Evolutionary conservation across 2,113 vertebrate species (phyloP), one percentile per base, ranked within the genome.

Genomic region (Perca fluviatilis): DNA sequence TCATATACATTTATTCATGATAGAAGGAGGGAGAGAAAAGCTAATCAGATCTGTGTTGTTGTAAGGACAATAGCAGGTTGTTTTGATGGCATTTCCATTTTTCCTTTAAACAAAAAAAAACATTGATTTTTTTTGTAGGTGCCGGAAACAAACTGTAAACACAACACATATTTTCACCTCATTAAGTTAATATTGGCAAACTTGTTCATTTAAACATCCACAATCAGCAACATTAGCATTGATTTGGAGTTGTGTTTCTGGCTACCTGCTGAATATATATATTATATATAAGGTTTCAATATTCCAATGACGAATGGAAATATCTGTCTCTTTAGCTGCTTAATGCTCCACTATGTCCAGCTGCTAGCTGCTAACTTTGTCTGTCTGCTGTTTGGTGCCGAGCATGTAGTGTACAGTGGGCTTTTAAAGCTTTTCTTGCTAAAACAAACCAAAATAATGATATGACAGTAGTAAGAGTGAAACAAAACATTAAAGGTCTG

Each of bases 1-100:
- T 43, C 40, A 68, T 56, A 68, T 68, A 54, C 50, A 57, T 66
- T 77, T 40, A n/a, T 33, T 64, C 8, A 36, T 53, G 33, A 53
- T 60, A 47, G 71, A 56, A 30, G 43, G 43, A 66, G 64, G 50
- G 13, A 40, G 46, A 46, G 51, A 61, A 25, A 78, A 65, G 43
- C 23, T 66, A 46, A 77, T 85, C 30, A 30, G 53, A 23, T 61
- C 25, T 19, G 40, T 73, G 61, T 27, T 69, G 12, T 46, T 21
- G 27, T 63, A 54, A 58, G 49, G 40, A 36, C 16, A 33, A 5
- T 36, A 56, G 8, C 47, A 63, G 18, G 30, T 56, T 43, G 4
- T 62, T 12, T 74, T 67, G 47, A 25, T 49, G 19, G 50, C 43
- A 23, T 69, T 43, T 69, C 3, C 23, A 46, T 56, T 19, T 70